Evolutionary conservation across 2,888 invertebrate genomes (phyloP).

Genomic region (Crioceris asparagi): DNA sequence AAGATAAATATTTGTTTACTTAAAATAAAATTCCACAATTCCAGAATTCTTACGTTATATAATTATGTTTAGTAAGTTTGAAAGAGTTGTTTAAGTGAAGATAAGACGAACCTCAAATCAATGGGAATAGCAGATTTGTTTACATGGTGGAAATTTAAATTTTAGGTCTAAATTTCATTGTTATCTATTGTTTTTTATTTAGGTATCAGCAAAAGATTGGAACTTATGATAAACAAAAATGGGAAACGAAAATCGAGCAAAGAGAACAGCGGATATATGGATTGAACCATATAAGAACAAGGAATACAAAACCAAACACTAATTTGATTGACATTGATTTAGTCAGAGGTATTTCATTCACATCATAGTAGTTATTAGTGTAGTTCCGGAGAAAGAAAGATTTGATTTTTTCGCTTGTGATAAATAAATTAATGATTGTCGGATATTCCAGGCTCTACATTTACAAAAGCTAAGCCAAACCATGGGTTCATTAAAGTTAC

Average conservation of each 20-base stretch:
- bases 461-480: constrained; percentile 91
- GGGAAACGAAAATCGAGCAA: constrained; percentile 93
- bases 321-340: constrained; percentile 94
- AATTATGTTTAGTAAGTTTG: too few relatives aligned
- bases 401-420: too few relatives aligned
- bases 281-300: constrained; percentile 63
- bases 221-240: constrained; percentile 92
- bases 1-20: too few relatives aligned
- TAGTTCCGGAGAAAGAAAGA: neutral
- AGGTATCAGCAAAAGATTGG: constrained; percentile 96
- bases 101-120: neutral
- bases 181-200: constrained; percentile 5
- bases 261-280: constrained; percentile 84
- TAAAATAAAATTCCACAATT: too few relatives aligned
- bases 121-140: neutral
- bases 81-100: too few relatives aligned
- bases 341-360: constrained; percentile 62
- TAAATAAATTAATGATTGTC: too few relatives aligned
- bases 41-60: too few relatives aligned
- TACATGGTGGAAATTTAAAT: neutral
- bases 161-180: neutral
- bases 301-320: constrained; percentile 71
- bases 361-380: neutral
- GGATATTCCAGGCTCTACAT: constrained; percentile 72
- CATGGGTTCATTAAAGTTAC: constrained; percentile 80